Base-by-base conservation (phyloP, 2,113 vertebrate genomes). In the Varanus salvator region DNA sequence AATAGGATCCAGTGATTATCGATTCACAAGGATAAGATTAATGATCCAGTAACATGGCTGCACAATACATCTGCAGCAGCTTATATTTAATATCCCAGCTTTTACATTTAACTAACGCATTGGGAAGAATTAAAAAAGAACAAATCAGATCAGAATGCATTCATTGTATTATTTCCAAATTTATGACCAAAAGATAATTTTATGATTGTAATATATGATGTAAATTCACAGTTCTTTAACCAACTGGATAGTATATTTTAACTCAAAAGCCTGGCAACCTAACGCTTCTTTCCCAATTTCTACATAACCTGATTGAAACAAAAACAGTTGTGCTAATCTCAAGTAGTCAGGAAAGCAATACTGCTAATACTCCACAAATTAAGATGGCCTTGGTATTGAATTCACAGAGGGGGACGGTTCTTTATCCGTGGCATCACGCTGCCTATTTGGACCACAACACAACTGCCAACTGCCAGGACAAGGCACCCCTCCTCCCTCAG, bases 251-350 rank as follows among this genome's bases (percentile, higher is more conserved):
- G 4, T 68, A 86, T 3, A 34, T 19, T 69, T 78, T 77, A 91
- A 71, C 83, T 64, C 85, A 31, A 11, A 17, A 87, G 72, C 72
- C 82, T 88, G 68, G 52, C 52, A 92, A 86, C 83, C 11, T 64
- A 85, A 86, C 75, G 80, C 86, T 60, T 68, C 85, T 81, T 44
- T 85, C 86, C 60, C 68, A 27, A 57, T 92, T 93, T 90, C 80
- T 91, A 60, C 31, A 50, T 78, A 48, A 52, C 14, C 89, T 81
- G 75, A 44, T 27, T 74, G 77, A 38, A 48, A 27, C n/a, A 85
- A 64, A 85, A 54, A 31, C 8, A 91, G 84, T 23, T 85, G 38
- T 68, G 25, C 6, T 14, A 21, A 71, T 44, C 38, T 4, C 3
- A 69, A 85, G 11, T 17, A 29, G 8, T 12, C 52, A 71, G 17